Evolutionary conservation across 2,113 vertebrate species (phyloP).

Genomic region (Murina feae): DNA sequence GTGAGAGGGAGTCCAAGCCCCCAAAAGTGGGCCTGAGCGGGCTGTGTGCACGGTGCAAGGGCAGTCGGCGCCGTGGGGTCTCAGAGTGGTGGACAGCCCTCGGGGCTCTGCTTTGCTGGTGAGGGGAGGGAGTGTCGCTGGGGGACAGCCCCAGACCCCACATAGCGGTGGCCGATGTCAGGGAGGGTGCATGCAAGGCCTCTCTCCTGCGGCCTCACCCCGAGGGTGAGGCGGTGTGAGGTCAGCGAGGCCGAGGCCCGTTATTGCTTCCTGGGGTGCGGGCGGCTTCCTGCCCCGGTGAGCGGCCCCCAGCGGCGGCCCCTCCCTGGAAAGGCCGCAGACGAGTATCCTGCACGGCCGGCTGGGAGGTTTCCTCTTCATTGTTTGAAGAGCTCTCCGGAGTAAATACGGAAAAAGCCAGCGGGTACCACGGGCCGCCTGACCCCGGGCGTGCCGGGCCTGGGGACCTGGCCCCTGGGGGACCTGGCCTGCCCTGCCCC

Average conservation of each 20-base stretch:
- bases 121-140: not conserved
- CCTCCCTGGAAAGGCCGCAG: slow-evolving; percentile 74
- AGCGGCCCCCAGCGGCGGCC: not conserved
- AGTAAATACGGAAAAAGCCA: slow-evolving; percentile 77
- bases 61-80: fast-evolving
- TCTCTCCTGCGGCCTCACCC: not conserved
- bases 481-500: not conserved
- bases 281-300: slow-evolving; percentile 74
- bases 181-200: not conserved
- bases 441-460: not conserved
- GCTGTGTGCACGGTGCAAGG: not conserved
- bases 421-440: not conserved
- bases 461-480: fast-evolving
- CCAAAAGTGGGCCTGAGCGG: not conserved
- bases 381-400: slow-evolving; percentile 75
- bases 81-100: fast-evolving
- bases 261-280: slow-evolving; percentile 75
- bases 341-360: slow-evolving; percentile 81
- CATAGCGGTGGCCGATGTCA: not conserved
- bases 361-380: slow-evolving; percentile 75
- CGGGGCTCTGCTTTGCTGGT: not conserved
- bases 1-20: not conserved
- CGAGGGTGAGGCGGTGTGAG: slow-evolving; percentile 15
- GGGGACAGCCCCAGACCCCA: not conserved
- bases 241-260: slow-evolving; percentile 28